phyloP scores from a whole-genome alignment of 1,140 invertebrate genomes.

The Diachasma alloeum region DNA sequence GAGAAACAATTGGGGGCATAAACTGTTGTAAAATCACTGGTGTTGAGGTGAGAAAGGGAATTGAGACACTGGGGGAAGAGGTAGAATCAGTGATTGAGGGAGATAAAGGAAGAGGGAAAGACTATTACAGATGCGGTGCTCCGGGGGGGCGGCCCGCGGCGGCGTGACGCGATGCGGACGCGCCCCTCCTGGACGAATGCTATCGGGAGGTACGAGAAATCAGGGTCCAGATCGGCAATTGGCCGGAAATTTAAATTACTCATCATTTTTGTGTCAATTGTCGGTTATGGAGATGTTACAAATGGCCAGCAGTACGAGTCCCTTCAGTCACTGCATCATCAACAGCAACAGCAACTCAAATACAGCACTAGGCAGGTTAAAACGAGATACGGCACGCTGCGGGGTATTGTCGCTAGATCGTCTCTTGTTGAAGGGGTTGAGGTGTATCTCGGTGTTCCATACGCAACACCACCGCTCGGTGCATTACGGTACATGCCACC shows the following conservation, averaged over 20 bases:
- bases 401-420: conserved; percentile 82
- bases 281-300: background rate
- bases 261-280: background rate
- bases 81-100: background rate
- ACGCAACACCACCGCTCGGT: conserved; percentile 84
- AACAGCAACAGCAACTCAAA: conserved; percentile 58
- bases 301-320: background rate
- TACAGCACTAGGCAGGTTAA: conserved; percentile 81
- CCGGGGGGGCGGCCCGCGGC: conserved; percentile 57
- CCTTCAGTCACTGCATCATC: background rate
- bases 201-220: conserved; percentile 46
- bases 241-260: background rate
- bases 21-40: background rate
- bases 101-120: conserved; percentile 41
- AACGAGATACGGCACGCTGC: conserved; percentile 87
- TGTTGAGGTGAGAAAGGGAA: background rate
- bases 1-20: background rate
- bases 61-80: background rate
- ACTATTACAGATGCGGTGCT: conserved; percentile 59
- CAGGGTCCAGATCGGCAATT: background rate
- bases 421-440: conserved; percentile 78
- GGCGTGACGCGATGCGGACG: conserved; percentile 65
- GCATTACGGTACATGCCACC: conserved; percentile 91
- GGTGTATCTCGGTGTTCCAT: conserved; percentile 94
- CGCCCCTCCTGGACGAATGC: conserved; percentile 48